Evolutionary conservation across 2,797 vertebrate genomes (phyloP).

Genomic region (Champsocephalus esox): DNA sequence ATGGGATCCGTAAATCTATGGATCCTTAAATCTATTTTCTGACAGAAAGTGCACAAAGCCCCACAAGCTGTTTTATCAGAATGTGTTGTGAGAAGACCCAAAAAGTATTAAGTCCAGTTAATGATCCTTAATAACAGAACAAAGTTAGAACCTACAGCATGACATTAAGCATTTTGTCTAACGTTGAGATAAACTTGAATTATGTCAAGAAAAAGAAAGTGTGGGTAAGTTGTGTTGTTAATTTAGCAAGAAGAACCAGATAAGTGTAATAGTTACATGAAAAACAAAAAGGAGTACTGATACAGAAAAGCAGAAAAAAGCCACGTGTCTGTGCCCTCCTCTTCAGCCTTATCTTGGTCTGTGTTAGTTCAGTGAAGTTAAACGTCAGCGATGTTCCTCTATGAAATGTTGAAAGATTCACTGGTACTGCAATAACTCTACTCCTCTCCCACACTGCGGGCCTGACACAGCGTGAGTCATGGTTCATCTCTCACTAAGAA

Average conservation of each 20-base stretch:
- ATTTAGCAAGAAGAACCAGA: neutral
- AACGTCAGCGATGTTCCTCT: neutral
- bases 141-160: neutral
- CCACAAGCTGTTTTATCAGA: conserved; percentile 8
- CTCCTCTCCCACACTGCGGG: conserved; percentile 23
- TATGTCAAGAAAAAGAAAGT: neutral
- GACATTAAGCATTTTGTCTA: neutral
- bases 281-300: neutral
- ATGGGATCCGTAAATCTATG: conserved; percentile 30
- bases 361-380: neutral
- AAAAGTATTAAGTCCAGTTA: neutral
- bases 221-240: too few relatives aligned
- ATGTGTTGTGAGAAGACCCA: neutral
- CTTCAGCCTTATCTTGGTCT: neutral
- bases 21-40: conserved; percentile 18
- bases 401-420: neutral
- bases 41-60: conserved; percentile 14
- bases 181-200: too few relatives aligned
- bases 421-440: conserved; percentile 10
- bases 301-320: neutral
- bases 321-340: too few relatives aligned
- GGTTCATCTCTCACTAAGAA: neutral
- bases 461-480: conserved; percentile 4
- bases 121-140: neutral
- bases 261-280: neutral